Percentiles rank a stretch among this genome's conserved stretches.
Evolutionary conservation across 2,797 vertebrate genomes (phyloP).

Genomic region (Poecilia wingei): DNA sequence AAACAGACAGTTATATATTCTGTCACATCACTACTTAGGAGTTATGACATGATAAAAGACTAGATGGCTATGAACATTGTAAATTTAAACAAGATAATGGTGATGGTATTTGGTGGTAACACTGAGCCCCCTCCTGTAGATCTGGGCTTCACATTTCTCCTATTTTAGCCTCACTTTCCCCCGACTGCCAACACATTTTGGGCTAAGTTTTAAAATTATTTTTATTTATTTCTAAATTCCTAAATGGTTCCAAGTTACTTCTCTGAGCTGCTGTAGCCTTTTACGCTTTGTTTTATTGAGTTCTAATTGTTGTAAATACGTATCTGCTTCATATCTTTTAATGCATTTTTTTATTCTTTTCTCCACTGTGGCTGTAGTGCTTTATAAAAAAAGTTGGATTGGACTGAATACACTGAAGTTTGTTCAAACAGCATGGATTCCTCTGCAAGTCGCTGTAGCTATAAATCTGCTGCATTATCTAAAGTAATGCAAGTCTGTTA

Average conservation of each 20-base stretch:
- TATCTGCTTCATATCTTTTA: not conserved
- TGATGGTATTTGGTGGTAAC: not conserved
- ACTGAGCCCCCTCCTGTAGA: not conserved
- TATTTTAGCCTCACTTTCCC: no score
- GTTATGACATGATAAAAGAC: not conserved
- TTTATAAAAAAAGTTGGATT: not conserved
- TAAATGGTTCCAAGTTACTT: no score
- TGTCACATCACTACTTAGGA: not conserved
- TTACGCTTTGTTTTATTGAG: no score
- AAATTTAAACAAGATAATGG: not conserved
- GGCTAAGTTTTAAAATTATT: not conserved
- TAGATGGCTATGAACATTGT: not conserved
- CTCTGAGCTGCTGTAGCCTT: no score
- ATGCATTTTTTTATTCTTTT: not conserved
- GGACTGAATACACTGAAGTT: not conserved
- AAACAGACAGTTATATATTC: not conserved
- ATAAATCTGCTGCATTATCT: conserved; percentile 5
- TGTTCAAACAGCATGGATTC: not conserved
- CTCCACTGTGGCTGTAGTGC: not conserved
- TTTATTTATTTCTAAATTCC: no score
- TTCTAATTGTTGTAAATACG: no score
- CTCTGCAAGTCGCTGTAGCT: not conserved
- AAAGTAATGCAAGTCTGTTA: not conserved
- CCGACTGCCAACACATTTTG: not conserved
- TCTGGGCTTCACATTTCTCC: not conserved